Base-by-base conservation (phyloP, 2,797 vertebrate species). In the Propithecus perrieri region DNA sequence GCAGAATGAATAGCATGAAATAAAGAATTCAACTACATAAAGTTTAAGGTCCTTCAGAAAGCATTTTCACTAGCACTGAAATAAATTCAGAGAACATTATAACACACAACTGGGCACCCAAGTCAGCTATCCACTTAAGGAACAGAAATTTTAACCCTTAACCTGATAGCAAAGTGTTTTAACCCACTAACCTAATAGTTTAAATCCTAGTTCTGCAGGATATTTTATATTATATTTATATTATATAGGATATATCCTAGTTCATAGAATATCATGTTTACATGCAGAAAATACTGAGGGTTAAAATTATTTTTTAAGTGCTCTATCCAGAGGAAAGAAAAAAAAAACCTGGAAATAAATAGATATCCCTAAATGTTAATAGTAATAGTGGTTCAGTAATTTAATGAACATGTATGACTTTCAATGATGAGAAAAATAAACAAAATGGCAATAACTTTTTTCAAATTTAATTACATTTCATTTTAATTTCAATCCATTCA, bases 401-500 rank as follows among this genome's bases (percentile, higher is more conserved):
- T 69, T 86, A 89, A 71, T 43, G 38, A 2, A 71, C 22, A 83
- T 75, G 33, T 57, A 71, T 78, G 26, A 76, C 18, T 83, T 94
- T 84, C 55, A 84, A 91, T 87, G 84, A 88, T 67, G 20, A 83
- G 87, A 91, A 95, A 95, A 72, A 59, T 61, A 95, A 33, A 84
- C 22, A 85, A 93, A 91, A 85, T 63, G 72, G 86, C 53, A 93
- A 35, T 65, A 92, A 93, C 57, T 72, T 75, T 86, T 91, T 79
- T 89, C 74, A 84, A 86, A 78, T 90, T 95, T 67, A 86, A 87
- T 61, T 93, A 83, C 28, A 87, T 86, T 95, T 96, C 69, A 83
- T 61, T 89, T 94, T 95, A 76, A 86, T 94, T 79, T 96, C 59
- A 95, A 94, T 65, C 17, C 67, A 88, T 84, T 95, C 43, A 91